Evolutionary conservation across 2,888 invertebrate species (phyloP).

Genomic region (Polyommatus icarus): DNA sequence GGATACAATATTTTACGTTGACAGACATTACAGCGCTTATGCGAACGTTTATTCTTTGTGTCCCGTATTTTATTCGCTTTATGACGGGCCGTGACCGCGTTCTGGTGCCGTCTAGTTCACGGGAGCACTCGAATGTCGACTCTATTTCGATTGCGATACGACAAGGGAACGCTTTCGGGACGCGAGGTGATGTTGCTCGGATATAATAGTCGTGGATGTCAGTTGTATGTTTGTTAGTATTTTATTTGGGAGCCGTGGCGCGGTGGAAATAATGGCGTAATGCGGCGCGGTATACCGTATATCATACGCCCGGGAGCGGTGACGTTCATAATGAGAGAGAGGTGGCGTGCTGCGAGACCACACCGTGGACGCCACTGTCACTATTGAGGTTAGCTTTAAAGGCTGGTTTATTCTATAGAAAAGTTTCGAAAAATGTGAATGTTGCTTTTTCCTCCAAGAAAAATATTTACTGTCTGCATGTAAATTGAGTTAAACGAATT

Average conservation of each 20-base stretch:
- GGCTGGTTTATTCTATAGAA: neutral
- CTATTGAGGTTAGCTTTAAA: neutral
- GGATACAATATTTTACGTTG: slow-evolving; percentile 80
- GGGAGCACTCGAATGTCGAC: slow-evolving; percentile 45
- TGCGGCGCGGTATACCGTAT: slow-evolving; percentile 77
- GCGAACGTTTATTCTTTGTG: slow-evolving; percentile 80
- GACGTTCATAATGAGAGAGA: slow-evolving; percentile 74
- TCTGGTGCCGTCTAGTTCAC: slow-evolving; percentile 42
- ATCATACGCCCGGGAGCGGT: slow-evolving; percentile 76
- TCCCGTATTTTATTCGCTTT: slow-evolving; percentile 80
- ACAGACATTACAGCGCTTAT: slow-evolving; percentile 80
- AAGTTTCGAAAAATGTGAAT: too few relatives aligned
- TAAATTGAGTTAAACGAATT: neutral
- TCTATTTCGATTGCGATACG: slow-evolving; percentile 45
- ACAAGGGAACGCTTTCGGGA: slow-evolving; percentile 36
- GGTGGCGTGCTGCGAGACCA: slow-evolving; percentile 39
- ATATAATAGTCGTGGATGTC: slow-evolving; percentile 78
- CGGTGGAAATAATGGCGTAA: slow-evolving; percentile 79
- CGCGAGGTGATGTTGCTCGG: slow-evolving; percentile 47
- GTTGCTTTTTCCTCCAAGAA: too few relatives aligned
- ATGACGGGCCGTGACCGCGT: slow-evolving; percentile 68
- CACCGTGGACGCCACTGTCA: neutral
- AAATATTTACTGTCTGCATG: too few relatives aligned
- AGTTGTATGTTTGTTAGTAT: slow-evolving; percentile 79
- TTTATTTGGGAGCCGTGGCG: slow-evolving; percentile 77